These are phyloP conservation scores for Drosophila kanapiae DNA, from an alignment of 1,140 invertebrate genomes.

Conservation along the genomic window DNA sequence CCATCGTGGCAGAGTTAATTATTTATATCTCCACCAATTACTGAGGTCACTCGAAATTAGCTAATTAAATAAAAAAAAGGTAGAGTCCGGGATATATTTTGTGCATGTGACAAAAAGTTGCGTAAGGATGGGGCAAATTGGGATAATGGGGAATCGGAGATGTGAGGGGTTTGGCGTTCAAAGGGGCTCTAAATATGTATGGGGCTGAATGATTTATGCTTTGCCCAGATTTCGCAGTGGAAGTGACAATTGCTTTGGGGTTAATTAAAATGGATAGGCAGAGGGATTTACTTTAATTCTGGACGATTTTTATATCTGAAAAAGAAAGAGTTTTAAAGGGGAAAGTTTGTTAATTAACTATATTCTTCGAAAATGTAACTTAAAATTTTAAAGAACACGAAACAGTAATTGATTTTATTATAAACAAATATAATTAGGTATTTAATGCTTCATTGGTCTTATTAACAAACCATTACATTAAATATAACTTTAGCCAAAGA, in stretches of 20 bases:
- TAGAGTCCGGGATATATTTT: slow-evolving; percentile 23
- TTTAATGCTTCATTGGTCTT: too few species aligned
- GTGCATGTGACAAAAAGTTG: slow-evolving; percentile 61
- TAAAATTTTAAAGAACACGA: background rate
- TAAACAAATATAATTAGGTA: too few species aligned
- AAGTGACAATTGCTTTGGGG: slow-evolving; percentile 48
- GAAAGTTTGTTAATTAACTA: background rate
- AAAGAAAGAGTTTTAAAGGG: background rate
- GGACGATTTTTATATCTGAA: background rate
- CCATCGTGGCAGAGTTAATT: slow-evolving; percentile 56
- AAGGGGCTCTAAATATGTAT: slow-evolving; percentile 7
- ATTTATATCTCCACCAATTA: slow-evolving; percentile 72
- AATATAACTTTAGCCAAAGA: too few species aligned
- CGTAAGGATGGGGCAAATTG: background rate
- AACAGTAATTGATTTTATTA: background rate
- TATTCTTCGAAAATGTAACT: background rate
- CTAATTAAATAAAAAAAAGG: slow-evolving; percentile 75
- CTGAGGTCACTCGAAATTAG: slow-evolving; percentile 59
- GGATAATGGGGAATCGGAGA: background rate
- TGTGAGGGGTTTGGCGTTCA: background rate
- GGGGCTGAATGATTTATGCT: slow-evolving; percentile 54
- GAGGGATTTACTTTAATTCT: background rate
- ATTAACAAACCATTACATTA: too few species aligned
- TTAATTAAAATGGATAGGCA: slow-evolving; percentile 68
- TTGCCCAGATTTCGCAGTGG: slow-evolving; percentile 11